phyloP scores from a whole-genome alignment of 2,888 invertebrate species.

The Drosophila formosana region DNA sequence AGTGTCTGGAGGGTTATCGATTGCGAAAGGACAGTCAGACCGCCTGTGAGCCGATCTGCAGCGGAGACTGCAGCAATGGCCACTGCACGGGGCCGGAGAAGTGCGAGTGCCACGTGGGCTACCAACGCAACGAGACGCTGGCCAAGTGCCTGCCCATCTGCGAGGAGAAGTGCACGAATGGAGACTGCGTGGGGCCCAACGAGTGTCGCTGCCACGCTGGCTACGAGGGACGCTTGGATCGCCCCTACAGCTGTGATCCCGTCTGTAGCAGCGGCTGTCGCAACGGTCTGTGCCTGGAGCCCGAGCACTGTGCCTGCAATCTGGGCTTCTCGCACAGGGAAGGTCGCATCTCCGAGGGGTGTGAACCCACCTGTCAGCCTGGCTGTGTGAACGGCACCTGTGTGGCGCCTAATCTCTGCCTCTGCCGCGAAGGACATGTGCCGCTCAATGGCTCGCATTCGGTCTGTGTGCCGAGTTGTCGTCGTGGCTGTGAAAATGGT shows the following conservation, averaged over 20 bases:
- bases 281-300: slow-evolving; percentile 83
- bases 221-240: slow-evolving; percentile 68
- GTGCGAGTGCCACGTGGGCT: slow-evolving; percentile 87
- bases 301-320: slow-evolving; percentile 85
- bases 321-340: slow-evolving; percentile 72
- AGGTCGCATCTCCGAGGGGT: slow-evolving; percentile 72
- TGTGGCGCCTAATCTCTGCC: slow-evolving; percentile 83
- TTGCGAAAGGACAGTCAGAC: slow-evolving; percentile 67
- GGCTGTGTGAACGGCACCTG: slow-evolving; percentile 86
- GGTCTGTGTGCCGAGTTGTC: slow-evolving; percentile 82
- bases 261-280: slow-evolving; percentile 79
- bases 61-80: slow-evolving; percentile 84
- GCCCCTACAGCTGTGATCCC: slow-evolving; percentile 75
- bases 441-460: slow-evolving; percentile 74
- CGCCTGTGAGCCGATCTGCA: slow-evolving; percentile 83
- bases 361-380: slow-evolving; percentile 86
- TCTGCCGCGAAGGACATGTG: slow-evolving; percentile 79
- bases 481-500: slow-evolving; percentile 84
- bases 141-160: slow-evolving; percentile 77
- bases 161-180: slow-evolving; percentile 76
- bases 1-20: slow-evolving; percentile 72
- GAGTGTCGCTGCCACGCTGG: slow-evolving; percentile 86
- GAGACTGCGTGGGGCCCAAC: slow-evolving; percentile 85
- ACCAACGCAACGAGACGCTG: slow-evolving; percentile 60
- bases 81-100: slow-evolving; percentile 87